Base-by-base conservation (phyloP, 2,797 vertebrate genomes). In the Bryconaethiops microstoma region DNA sequence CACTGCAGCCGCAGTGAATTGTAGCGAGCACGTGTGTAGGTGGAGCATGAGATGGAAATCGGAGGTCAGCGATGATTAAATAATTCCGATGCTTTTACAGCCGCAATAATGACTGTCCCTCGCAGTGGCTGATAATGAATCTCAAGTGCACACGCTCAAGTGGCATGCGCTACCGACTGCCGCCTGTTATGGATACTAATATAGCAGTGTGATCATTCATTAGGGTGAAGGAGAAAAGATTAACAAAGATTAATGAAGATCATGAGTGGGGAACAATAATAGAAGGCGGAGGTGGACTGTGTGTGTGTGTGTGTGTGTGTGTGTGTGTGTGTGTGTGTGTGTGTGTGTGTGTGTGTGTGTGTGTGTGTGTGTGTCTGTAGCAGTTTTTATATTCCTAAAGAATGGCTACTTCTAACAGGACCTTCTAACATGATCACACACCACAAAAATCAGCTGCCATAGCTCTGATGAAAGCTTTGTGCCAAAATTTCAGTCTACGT, bases 51-150 rank as follows among this genome's bases (percentile, higher is more conserved):
- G 39, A 76, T 67, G 63, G 79, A 55, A 76, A 88, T 82, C 70
- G 71, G 87, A 88, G 91, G 82, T 87, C 88, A 90, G 74, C 69
- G 68, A 84, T 87, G 85, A 81, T 86, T 82, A 90, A 86, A 85
- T 85, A 86, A 74, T 83, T 79, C 63, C 74, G 82, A 50, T 52
- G 88, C 81, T 88, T 88, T 86, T 88, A 81, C 70, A 88, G 80
- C 84, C 48, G 7, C 84, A 82, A 74, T 87, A 85, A 92, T 87
- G 84, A 91, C 80, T 65, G 83, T 57, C 78, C 78, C 80, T 71
- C 78, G 72, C 78, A 85, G 82, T 60, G 76, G 70, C 80, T 82
- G 81, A 82, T 86, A 85, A 89, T 81, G 82, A 87, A 80, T 83
- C 80, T 90, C 60, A 79, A 88, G 86, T 83, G 84, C 74, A 74